Evolutionary conservation across 2,797 vertebrate genomes (phyloP), one percentile per base, ranked within the genome.

Genomic region (Eospalax fontanierii): DNA sequence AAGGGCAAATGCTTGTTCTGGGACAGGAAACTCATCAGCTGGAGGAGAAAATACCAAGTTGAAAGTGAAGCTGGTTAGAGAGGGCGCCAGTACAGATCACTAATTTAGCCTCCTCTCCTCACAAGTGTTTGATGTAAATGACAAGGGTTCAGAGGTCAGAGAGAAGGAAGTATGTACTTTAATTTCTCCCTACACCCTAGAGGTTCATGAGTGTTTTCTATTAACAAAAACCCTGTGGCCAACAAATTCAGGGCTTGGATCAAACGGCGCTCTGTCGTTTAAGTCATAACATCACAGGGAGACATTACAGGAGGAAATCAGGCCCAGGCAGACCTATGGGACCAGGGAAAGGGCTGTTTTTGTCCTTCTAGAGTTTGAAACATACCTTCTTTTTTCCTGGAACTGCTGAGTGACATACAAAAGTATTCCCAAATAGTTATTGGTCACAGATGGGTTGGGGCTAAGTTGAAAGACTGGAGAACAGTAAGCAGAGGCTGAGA

Each of bases 161-260:
- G 81, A 95, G 95, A 90, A 95, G 89, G 94, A 91, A 95, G 87
- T 82, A 75, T 92, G 95, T 76, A 87, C 96, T 97, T 97, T 97
- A 97, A 96, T 97, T 96, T 84, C 90, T 75, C 73, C 94, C 95
- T 3, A 21, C 95, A n/a, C 95, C 94, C 95, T 33, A 96, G 96
- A 96, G 95, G 94, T 93, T 75, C 79, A 26, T 22, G 96, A 96
- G 66, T 97, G 97, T 96, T 96, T 97, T 96, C 97, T 96, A 97
- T 96, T 97, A 97, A 95, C 93, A 94, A 96, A 97, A 97, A 97
- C 95, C 97, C 97, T 90, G 93, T 94, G 95, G 94, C 96, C 91
- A 97, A 95, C 94, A 96, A 97, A 97, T 96, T 92, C 96, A 85
- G 93, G 96, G 91, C 93, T 91, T 80, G 95, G 96, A 97, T 97